Percentiles rank a stretch among this genome's conserved stretches.
These are phyloP conservation scores for Cheirogaleus major DNA, from an alignment of 2,797 vertebrate species.

Conservation along the genomic window DNA sequence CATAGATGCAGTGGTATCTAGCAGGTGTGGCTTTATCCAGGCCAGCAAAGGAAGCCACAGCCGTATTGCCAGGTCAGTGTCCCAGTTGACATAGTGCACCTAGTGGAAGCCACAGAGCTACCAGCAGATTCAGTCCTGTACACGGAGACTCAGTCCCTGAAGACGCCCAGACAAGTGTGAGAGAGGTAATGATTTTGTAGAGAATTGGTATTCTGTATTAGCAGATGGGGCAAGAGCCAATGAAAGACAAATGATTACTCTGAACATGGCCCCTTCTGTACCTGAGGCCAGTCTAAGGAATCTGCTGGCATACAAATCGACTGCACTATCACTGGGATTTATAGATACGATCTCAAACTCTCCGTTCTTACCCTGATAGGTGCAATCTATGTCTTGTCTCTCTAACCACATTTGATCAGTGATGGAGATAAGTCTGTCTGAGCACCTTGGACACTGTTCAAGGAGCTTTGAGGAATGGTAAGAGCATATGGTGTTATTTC, in stretches of 20 bases:
- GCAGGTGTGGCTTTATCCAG: not conserved
- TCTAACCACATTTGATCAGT: not conserved
- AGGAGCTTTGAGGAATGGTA: not conserved
- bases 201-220: not conserved
- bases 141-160: not conserved
- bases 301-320: not conserved
- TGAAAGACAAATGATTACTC: not conserved
- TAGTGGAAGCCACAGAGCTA: not conserved
- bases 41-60: not conserved
- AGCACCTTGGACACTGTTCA: not conserved
- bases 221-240: not conserved
- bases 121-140: not conserved
- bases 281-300: not conserved
- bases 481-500: not conserved
- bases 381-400: not conserved
- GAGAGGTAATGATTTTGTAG: not conserved
- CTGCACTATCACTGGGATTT: not conserved
- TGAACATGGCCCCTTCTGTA: not conserved
- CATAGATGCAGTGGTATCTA: fast-evolving
- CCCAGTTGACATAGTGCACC: fast-evolving
- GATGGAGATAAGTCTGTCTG: not conserved
- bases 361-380: not conserved
- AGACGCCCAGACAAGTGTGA: not conserved
- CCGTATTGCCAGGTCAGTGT: not conserved
- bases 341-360: not conserved